Conservation (phyloP, 2,888 invertebrate genomes). For the Xanthorhoe designata region DNA sequence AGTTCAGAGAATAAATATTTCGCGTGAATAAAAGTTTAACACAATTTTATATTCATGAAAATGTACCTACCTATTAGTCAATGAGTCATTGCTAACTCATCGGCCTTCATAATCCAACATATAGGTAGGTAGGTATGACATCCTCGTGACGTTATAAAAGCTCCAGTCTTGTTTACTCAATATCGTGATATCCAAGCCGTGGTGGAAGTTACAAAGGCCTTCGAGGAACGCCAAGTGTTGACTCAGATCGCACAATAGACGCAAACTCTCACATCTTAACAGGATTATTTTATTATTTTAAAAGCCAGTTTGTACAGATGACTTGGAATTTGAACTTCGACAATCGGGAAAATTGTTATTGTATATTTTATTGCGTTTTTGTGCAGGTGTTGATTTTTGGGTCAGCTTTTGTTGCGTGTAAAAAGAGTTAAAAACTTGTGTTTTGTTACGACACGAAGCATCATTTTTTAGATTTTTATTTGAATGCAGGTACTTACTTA, state of each 20-base stretch:
- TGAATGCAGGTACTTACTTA: neutral
- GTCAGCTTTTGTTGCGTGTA: conserved; percentile 32
- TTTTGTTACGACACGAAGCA: neutral
- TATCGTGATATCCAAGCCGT: conserved; percentile 54
- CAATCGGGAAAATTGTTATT: conserved; percentile 30
- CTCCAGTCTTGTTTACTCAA: conserved; percentile 32
- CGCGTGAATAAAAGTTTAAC: no score
- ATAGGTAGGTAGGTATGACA: neutral
- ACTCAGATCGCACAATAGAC: conserved; percentile 73
- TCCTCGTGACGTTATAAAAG: conserved; percentile 17
- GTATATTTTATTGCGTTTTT: conserved; percentile 48
- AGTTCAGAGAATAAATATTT: no score
- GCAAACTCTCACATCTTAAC: conserved; percentile 68
- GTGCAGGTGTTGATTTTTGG: conserved; percentile 46
- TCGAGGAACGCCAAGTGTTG: conserved; percentile 80
- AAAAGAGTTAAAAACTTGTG: conserved; percentile 6
- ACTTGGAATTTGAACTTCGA: conserved; percentile 61
- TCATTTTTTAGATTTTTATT: neutral
- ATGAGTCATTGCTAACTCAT: no score
- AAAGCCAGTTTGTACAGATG: conserved; percentile 72
- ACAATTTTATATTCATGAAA: no score
- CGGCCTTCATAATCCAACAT: no score
- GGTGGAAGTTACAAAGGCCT: conserved; percentile 69
- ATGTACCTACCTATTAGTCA: no score
- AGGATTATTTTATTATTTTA: conserved; percentile 79